phyloP scores from a whole-genome alignment of 2,113 vertebrate species.

The Catagonus wagneri region DNA sequence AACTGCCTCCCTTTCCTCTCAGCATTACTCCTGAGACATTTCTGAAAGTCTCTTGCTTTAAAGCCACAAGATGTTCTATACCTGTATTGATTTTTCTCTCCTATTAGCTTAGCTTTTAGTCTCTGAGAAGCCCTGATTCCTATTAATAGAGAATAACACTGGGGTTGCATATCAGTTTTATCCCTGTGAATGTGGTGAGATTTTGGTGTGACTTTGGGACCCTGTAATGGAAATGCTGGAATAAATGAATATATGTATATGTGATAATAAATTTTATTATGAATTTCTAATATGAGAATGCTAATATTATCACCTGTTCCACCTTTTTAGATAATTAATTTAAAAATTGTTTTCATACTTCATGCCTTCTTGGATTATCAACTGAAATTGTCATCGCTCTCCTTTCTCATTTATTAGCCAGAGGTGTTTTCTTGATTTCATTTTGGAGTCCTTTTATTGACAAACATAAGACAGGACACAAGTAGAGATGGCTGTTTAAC shows the following conservation, averaged over 20 bases:
- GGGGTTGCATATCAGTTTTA: not conserved
- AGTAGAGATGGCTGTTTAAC: not conserved
- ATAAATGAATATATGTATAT: not conserved
- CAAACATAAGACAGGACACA: not conserved
- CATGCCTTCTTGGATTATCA: not conserved
- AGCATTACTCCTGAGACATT: not conserved
- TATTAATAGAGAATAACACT: not conserved
- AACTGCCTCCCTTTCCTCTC: constrained; percentile 19
- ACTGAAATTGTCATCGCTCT: not conserved
- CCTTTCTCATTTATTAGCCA: not conserved
- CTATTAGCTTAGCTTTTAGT: constrained; percentile 2
- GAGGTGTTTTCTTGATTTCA: not conserved
- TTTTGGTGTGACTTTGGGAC: not conserved
- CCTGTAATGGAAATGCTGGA: not conserved
- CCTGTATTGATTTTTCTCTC: constrained; percentile 1
- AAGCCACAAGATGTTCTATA: constrained; percentile 24
- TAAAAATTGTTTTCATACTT: not conserved
- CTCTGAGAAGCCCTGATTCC: not conserved
- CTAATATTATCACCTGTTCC: not conserved
- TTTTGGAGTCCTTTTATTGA: not conserved
- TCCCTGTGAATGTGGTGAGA: not conserved
- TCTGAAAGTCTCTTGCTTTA: constrained; percentile 59
- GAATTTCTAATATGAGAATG: not conserved
- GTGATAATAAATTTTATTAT: not conserved
- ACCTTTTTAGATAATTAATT: constrained; percentile 37